A percentile compares a stretch with the other conserved stretches of the same genome.
phyloP scores from a whole-genome alignment of 2,888 invertebrate species.

The Mactromeris polynyma region DNA sequence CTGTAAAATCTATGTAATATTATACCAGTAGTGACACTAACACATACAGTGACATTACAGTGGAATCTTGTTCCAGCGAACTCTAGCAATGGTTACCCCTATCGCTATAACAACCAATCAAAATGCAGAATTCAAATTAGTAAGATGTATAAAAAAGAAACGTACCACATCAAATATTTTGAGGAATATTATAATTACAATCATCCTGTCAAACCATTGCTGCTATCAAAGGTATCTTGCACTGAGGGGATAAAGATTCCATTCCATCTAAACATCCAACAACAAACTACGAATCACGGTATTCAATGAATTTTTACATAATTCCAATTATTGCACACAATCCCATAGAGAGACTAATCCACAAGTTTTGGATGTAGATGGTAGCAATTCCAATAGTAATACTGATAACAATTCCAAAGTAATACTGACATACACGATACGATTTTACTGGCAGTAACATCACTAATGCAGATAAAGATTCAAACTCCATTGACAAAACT shows the following conservation, averaged over 20 bases:
- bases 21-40: too few relatives aligned
- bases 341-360: neutral
- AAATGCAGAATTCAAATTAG: too few relatives aligned
- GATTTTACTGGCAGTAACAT: neutral
- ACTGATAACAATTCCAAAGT: too few relatives aligned
- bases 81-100: too few relatives aligned
- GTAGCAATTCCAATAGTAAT: neutral
- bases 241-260: neutral
- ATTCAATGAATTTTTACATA: neutral
- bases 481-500: too few relatives aligned
- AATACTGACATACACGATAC: too few relatives aligned
- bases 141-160: neutral
- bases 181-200: constrained; percentile 65
- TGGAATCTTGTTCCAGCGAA: too few relatives aligned
- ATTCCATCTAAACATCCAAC: neutral
- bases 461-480: too few relatives aligned
- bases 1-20: too few relatives aligned
- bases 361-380: neutral
- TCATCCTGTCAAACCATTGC: constrained; percentile 33
- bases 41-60: too few relatives aligned
- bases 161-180: constrained; percentile 68
- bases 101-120: too few relatives aligned
- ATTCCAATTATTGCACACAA: neutral
- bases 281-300: neutral
- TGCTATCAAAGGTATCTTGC: neutral